Evolutionary conservation across 2,888 invertebrate genomes (phyloP), one percentile per base, ranked within the genome.

Genomic region (Flexamia atlantica): DNA sequence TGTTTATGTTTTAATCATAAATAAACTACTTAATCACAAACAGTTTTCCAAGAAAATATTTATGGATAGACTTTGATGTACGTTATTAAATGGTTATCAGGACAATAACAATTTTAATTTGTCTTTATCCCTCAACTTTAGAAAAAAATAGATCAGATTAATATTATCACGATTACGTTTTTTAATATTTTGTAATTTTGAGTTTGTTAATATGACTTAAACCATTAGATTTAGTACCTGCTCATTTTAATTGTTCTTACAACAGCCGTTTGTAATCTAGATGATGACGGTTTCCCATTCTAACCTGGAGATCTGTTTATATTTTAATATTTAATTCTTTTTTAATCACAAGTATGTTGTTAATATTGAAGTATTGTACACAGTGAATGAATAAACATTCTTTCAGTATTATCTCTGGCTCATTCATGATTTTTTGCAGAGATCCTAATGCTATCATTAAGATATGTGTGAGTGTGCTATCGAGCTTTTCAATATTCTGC

Each of bases 301-400:
- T 40, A 23, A 72, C 36, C 30, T 14, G 9, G 23, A 72, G 72
- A 32, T 72, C n/a, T 72, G 36, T 72, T 72, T 36, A 28, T 64
- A 64, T 64, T 57, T 72, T 40, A n/a, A n/a, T n/a, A n/a, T n/a
- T n/a, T n/a, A n/a, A n/a, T 14, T 28, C 28, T 40, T 72, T 40
- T 72, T 72, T 30, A 30, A 30, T 36, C 36, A 72, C 36, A 40
- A n/a, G 20, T 40, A 12, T 72, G 23, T 72, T 72, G 36, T 72
- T 72, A 20, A 72, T 72, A 72, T 72, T 72, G 72, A 72, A 40
- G 42, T 72, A 72, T 72, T 72, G 40, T 72, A 72, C 72, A 72
- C 72, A 32, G 20, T 72, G 40, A 36, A 72, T 64, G 28, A 72
- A 40, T 40, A 40, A 72, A 72, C 4, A 30, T 32, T 68, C 72